Evolutionary conservation across 1,140 invertebrate species (phyloP).

Genomic region (Tetragonula clypearis): DNA sequence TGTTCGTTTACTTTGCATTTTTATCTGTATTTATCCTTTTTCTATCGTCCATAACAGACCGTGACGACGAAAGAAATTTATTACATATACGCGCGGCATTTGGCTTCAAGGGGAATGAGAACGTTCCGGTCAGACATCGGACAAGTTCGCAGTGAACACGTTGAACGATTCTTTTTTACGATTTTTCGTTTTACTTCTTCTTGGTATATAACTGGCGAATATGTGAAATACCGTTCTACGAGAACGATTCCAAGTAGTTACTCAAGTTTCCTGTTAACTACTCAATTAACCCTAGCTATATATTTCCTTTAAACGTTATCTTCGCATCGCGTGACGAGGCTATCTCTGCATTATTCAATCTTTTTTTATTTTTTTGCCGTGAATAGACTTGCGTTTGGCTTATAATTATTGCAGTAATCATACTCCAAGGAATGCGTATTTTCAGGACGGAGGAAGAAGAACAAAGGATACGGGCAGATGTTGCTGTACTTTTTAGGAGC

Average conservation of each 20-base stretch:
- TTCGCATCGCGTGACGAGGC: neutral
- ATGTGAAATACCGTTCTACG: neutral
- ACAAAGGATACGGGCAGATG: slow-evolving; percentile 83
- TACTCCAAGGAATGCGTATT: neutral
- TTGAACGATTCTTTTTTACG: too few relatives aligned
- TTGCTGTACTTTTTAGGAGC: slow-evolving; percentile 85
- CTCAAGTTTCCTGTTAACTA: neutral
- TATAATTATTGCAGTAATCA: neutral
- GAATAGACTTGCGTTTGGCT: neutral
- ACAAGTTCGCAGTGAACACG: neutral
- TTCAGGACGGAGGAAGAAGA: slow-evolving; percentile 69
- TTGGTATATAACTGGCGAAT: neutral
- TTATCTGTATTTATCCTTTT: neutral
- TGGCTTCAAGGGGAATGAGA: neutral
- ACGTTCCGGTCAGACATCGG: neutral
- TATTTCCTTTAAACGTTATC: slow-evolving; percentile 2
- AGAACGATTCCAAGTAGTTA: neutral
- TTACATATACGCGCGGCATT: neutral
- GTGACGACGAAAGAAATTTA: neutral
- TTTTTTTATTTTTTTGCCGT: neutral
- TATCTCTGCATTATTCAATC: neutral
- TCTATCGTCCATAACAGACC: neutral
- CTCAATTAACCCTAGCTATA: neutral
- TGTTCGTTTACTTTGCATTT: neutral
- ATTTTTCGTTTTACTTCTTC: too few relatives aligned